Evolutionary conservation across 2,113 vertebrate species (phyloP).

Genomic region (Grallaria varia): DNA sequence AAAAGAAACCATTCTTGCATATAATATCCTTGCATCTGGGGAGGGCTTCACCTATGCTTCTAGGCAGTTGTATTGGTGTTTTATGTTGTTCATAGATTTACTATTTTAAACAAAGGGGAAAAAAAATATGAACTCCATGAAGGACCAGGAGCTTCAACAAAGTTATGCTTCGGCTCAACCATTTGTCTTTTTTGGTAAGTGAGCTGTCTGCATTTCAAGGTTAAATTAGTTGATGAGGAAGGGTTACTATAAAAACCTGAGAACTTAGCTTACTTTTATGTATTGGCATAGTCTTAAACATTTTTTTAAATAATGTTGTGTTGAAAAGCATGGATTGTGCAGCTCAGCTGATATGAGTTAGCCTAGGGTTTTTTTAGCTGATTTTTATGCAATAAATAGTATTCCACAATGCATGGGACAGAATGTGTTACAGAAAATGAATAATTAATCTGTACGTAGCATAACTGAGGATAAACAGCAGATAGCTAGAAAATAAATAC

Average conservation of each 20-base stretch:
- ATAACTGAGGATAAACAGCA: not conserved
- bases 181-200: not conserved
- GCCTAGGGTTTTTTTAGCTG: not conserved
- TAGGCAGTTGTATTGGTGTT: not conserved
- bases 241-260: not conserved
- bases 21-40: not conserved
- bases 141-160: not conserved
- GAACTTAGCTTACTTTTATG: not conserved
- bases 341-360: not conserved
- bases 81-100: not conserved
- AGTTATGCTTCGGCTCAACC: not conserved
- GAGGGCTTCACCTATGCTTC: not conserved
- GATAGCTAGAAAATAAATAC: not conserved
- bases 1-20: not conserved
- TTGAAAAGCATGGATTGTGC: not conserved
- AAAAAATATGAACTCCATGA: fast-evolving
- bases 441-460: not conserved
- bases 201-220: not conserved
- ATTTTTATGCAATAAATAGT: not conserved
- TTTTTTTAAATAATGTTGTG: not conserved
- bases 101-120: not conserved
- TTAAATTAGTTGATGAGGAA: not conserved
- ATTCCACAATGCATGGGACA: not conserved
- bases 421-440: not conserved
- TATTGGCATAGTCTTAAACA: not conserved